Percentiles rank a stretch among this genome's conserved stretches.
These are phyloP conservation scores for Uromys caudimaculatus DNA, from an alignment of 2,797 vertebrate species.

Conservation along the genomic window DNA sequence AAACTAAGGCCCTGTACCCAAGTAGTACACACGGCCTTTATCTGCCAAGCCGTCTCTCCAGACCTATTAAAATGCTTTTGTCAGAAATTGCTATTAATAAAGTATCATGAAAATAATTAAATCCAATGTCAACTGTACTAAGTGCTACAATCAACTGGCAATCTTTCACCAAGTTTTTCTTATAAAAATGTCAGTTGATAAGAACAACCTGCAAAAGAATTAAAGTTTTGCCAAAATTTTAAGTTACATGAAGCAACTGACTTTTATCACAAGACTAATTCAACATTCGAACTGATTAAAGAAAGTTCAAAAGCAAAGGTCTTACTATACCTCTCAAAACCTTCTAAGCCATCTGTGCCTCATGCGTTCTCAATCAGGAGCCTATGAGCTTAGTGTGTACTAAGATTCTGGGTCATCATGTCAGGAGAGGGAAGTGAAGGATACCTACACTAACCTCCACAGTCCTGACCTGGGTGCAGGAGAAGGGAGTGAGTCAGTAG, in stretches of 20 bases:
- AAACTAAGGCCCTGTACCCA: neutral
- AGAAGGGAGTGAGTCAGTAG: neutral
- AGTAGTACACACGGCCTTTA: neutral
- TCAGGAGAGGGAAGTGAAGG: neutral
- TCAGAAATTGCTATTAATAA: neutral
- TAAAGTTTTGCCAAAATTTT: slow-evolving; percentile 48
- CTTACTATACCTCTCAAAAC: neutral
- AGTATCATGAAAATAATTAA: slow-evolving; percentile 50
- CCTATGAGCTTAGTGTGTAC: neutral
- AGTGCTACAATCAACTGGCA: neutral
- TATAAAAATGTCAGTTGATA: slow-evolving; percentile 8
- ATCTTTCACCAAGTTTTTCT: neutral
- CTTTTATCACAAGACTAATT: slow-evolving; percentile 23
- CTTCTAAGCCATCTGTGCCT: neutral
- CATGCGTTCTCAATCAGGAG: neutral
- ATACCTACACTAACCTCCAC: neutral
- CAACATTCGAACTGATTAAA: slow-evolving; percentile 30
- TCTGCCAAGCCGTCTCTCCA: neutral
- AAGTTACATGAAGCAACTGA: neutral
- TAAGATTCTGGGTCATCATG: neutral
- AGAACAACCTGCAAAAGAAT: slow-evolving; percentile 51
- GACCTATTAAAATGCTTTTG: neutral
- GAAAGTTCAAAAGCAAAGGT: slow-evolving; percentile 24
- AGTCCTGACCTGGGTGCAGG: neutral
- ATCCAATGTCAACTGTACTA: neutral